These are phyloP conservation scores for Poeciliopsis turrubarensis DNA, from an alignment of 2,113 vertebrate genomes.

Conservation along the genomic window DNA sequence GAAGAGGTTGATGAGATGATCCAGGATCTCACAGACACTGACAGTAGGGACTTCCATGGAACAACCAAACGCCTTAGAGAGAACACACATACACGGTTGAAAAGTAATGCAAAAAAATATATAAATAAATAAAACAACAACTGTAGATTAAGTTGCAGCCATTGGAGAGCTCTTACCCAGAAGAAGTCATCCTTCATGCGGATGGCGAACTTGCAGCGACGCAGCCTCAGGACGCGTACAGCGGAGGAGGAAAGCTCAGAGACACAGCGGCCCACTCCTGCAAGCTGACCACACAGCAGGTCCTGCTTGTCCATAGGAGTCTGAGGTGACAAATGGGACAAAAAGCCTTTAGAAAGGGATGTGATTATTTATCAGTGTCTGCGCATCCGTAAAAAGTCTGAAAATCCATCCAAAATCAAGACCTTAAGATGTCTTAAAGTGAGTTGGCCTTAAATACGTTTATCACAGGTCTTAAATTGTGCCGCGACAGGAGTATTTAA, in stretches of 20 bases:
- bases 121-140: no score
- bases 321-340: conserved; percentile 36
- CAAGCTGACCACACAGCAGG: conserved; percentile 72
- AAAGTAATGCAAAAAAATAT: not conserved
- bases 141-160: no score
- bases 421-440: no score
- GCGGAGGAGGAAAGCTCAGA: conserved; percentile 69
- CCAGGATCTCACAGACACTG: conserved; percentile 85
- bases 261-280: conserved; percentile 68
- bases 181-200: conserved; percentile 66
- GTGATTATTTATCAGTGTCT: no score
- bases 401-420: no score
- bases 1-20: conserved; percentile 89
- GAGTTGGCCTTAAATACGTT: no score
- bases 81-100: not conserved
- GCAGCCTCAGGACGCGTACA: conserved; percentile 53
- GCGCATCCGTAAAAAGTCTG: no score
- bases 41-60: conserved; percentile 84
- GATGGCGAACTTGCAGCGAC: conserved; percentile 64
- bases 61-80: conserved; percentile 88
- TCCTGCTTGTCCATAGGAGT: conserved; percentile 70
- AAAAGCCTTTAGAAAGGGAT: not conserved
- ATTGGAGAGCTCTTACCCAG: conserved; percentile 59
- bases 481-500: no score
- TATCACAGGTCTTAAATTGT: no score